These are phyloP conservation scores for Atta colombica DNA, from an alignment of 1,140 invertebrate genomes.

Conservation along the genomic window DNA sequence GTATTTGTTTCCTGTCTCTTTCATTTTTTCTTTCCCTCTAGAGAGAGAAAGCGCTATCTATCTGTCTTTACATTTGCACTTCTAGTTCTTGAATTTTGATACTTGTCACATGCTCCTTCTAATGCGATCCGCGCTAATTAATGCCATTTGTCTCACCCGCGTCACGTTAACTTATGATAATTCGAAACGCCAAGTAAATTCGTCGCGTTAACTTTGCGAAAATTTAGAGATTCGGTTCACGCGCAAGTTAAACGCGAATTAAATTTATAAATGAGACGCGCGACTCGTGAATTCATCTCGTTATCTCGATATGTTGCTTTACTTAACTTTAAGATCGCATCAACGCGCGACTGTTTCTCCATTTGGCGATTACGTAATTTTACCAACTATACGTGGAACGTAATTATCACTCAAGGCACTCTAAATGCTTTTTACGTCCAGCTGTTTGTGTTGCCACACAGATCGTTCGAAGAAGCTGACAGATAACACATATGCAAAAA, in stretches of 20 bases:
- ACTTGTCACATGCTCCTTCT: no score
- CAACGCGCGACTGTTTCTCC: background rate
- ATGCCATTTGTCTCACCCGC: conserved; percentile 33
- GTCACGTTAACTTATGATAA: conserved; percentile 34
- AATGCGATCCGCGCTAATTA: background rate
- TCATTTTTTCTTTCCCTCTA: background rate
- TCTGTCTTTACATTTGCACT: background rate
- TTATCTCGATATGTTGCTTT: conserved; percentile 23
- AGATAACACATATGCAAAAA: background rate
- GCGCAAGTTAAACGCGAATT: conserved; percentile 4
- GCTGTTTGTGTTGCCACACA: background rate
- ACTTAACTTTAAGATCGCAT: background rate
- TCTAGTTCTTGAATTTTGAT: background rate
- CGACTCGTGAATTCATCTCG: conserved; percentile 16
- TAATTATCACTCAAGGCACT: conserved; percentile 19
- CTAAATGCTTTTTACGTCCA: background rate
- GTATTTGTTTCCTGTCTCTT: background rate
- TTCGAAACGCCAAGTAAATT: conserved; percentile 31
- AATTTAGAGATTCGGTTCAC: conserved; percentile 14
- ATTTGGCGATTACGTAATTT: background rate
- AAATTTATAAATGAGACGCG: conserved; percentile 11
- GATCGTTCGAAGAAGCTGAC: background rate
- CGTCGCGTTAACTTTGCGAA: conserved; percentile 31
- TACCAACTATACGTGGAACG: background rate
- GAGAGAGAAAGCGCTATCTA: background rate